A percentile compares a stretch with the other conserved stretches of the same genome.
phyloP scores from a whole-genome alignment of 2,113 vertebrate genomes.

The Gymnobelideus leadbeateri region DNA sequence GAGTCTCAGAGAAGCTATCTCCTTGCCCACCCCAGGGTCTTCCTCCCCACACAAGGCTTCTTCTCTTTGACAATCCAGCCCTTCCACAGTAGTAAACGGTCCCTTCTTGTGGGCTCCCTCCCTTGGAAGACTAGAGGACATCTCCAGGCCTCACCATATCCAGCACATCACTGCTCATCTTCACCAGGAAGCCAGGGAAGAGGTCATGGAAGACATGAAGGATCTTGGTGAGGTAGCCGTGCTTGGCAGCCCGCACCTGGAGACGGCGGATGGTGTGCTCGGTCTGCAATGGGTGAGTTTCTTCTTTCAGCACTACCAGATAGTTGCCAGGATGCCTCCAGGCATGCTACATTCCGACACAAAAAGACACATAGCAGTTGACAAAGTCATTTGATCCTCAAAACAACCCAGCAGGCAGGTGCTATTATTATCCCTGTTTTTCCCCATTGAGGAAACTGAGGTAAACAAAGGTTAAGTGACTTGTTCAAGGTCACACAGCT shows the following conservation, averaged over 20 bases:
- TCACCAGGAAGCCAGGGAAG: constrained; percentile 86
- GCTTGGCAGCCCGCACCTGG: constrained; percentile 83
- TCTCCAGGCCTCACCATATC: constrained; percentile 82
- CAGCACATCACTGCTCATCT: constrained; percentile 86
- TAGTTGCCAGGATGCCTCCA: constrained; percentile 91
- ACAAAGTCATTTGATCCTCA: not conserved
- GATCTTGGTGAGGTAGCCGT: constrained; percentile 85
- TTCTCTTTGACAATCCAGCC: not conserved
- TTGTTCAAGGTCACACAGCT: not conserved
- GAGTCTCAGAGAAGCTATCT: not conserved
- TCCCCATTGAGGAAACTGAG: not conserved
- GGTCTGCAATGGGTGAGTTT: constrained; percentile 80
- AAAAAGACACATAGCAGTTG: not conserved
- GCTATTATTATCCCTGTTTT: not conserved
- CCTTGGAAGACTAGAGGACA: not conserved
- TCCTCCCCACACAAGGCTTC: too few species aligned
- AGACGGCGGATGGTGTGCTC: constrained; percentile 81
- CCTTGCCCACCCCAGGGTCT: not conserved
- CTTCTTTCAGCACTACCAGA: constrained; percentile 87
- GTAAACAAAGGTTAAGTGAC: not conserved
- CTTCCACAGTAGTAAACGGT: not conserved
- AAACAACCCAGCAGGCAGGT: not conserved
- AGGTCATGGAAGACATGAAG: constrained; percentile 87
- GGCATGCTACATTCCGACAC: constrained; percentile 78
- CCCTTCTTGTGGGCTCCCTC: not conserved